Percentiles rank a stretch among this genome's conserved stretches.
phyloP scores from a whole-genome alignment of 2,113 vertebrate species.

The Calypte anna region DNA sequence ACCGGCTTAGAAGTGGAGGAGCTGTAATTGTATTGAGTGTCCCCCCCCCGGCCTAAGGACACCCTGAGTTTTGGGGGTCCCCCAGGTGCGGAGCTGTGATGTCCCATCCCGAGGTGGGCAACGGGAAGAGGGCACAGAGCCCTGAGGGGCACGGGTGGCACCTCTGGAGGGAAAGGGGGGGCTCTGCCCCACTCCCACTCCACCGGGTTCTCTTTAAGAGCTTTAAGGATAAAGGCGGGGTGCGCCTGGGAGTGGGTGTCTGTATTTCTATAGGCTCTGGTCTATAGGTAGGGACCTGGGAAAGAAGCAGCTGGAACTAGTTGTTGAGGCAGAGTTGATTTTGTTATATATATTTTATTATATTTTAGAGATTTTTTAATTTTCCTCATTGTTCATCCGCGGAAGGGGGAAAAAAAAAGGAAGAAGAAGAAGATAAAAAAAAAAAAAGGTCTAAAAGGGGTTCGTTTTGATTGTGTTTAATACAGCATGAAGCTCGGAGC shows the following conservation, averaged over 20 bases:
- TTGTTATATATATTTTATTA: not conserved
- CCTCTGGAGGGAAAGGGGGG: not conserved
- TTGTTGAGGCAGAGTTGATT: not conserved
- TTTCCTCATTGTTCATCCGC: not conserved
- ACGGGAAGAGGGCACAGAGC: not conserved
- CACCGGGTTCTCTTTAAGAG: not conserved
- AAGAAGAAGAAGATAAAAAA: not conserved
- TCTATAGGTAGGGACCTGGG: not conserved
- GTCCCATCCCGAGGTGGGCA: not conserved
- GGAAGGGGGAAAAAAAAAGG: not conserved
- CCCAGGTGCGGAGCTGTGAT: not conserved
- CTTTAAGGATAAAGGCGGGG: not conserved
- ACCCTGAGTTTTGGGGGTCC: not conserved
- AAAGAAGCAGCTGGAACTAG: not conserved
- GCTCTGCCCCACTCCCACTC: not conserved
- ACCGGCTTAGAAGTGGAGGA: slow-evolving; percentile 38
- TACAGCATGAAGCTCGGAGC: slow-evolving; percentile 78
- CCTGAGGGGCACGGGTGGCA: no score
- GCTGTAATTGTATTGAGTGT: slow-evolving; percentile 19
- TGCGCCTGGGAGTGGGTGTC: not conserved
- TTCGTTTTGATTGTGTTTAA: slow-evolving; percentile 77
- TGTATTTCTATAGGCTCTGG: not conserved
- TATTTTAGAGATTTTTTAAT: not conserved
- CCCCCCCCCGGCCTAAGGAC: not conserved
- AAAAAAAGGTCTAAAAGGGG: slow-evolving; percentile 39